Percentiles rank a stretch among this genome's conserved stretches.
phyloP scores from a whole-genome alignment of 2,113 vertebrate genomes.

The Ursus arctos region DNA sequence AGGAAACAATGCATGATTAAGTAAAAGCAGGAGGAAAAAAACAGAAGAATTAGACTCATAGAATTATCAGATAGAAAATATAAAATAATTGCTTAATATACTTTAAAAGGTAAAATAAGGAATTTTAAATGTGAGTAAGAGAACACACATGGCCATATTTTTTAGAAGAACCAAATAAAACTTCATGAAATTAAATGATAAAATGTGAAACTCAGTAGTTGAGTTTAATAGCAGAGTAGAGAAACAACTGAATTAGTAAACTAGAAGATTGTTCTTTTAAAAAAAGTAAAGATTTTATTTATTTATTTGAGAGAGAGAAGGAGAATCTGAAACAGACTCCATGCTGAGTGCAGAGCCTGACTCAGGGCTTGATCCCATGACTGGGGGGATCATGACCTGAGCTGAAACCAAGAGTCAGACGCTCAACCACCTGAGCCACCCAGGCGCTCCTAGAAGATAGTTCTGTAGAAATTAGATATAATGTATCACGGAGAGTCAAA shows the following conservation, averaged over 20 bases:
- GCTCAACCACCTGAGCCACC: neutral
- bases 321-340: neutral
- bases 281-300: neutral
- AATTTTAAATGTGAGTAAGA: conserved; percentile 9
- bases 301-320: neutral
- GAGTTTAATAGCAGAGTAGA: neutral
- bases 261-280: neutral
- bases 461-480: neutral
- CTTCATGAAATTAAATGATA: neutral
- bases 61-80: neutral
- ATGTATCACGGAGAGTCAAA: neutral
- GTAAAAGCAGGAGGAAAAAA: neutral
- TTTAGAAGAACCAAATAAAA: neutral
- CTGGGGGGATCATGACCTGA: neutral
- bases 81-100: neutral
- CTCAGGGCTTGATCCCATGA: neutral
- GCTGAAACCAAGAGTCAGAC: neutral
- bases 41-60: neutral
- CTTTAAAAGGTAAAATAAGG: neutral
- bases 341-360: neutral
- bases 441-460: neutral
- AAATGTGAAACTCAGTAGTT: neutral
- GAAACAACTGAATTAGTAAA: neutral
- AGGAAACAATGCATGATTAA: neutral
- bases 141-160: neutral